Base-by-base conservation (phyloP, 2,888 invertebrate species). In the Eulithis prunata region DNA sequence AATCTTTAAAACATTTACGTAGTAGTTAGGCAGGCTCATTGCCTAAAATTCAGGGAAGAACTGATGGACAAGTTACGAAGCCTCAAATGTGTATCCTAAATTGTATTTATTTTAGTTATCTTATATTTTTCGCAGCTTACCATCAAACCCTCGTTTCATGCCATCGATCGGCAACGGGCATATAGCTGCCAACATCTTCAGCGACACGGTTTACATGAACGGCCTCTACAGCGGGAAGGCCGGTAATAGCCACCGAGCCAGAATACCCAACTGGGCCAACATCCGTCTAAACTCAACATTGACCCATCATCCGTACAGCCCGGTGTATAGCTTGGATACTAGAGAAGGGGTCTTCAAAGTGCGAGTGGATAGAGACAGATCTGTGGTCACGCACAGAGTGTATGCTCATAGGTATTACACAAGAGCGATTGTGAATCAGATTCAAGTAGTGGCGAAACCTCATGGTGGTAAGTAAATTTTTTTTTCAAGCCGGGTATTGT, bases 161-260 rank as follows among this genome's bases (percentile, higher is more conserved):
- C 93, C 95, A 5, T 94, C 94, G 0, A 80, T 95, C 3, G 93
- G 94, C 1, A 95, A 95, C 70, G 95, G 95, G 0, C 94, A 95
- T 71, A 73, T 95, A 60, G 95, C 95, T 0, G 93, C 94, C 8
- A 94, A 94, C 21, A 77, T 95, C 14, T 94, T 94, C 78, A 94
- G 94, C 41, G 93, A 94, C 71, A 91, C 94, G 0, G 93, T 95
- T 3, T 94, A 94, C 71, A 93, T 95, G 87, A 95, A 95, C 69
- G 95, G 95, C 0, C 74, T 95, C 0, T 95, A 95, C 82, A 95
- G 94, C 78, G 95, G 95, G 1, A 81, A 78, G 6, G 86, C 82
- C 1, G 95, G 95, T 0, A 86, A 93, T 51, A 95, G 95, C 70
- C 94, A 93, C 61, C 88, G 95, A 7, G 95, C 95, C 0, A 89